phyloP scores from a whole-genome alignment of 2,797 vertebrate species.

The Brotula barbata region DNA sequence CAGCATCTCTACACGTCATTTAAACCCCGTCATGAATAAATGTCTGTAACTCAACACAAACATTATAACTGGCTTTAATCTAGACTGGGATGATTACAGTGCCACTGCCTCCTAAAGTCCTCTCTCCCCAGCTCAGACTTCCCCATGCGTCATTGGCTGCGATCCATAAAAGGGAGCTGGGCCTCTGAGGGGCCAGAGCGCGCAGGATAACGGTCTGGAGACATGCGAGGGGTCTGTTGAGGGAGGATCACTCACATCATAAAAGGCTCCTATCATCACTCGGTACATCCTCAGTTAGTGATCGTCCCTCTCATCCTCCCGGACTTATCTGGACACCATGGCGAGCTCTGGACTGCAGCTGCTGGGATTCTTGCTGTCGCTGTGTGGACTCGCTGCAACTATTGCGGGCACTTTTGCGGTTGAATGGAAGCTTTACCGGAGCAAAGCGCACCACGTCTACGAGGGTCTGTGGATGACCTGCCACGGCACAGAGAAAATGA shows the following conservation, averaged over 20 bases:
- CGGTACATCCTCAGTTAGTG: not conserved
- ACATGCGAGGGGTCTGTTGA: not conserved
- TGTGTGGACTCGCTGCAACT: constrained; percentile 79
- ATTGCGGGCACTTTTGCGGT: constrained; percentile 64
- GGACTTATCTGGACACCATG: constrained; percentile 68
- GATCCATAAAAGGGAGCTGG: constrained; percentile 49
- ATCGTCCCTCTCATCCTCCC: not conserved
- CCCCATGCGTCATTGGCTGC: constrained; percentile 39
- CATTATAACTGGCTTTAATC: no score
- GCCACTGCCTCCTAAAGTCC: not conserved
- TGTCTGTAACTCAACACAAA: no score
- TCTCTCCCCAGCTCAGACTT: constrained; percentile 14
- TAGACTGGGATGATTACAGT: no score
- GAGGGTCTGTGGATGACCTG: constrained; percentile 74
- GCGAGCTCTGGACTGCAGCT: constrained; percentile 87
- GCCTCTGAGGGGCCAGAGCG: not conserved
- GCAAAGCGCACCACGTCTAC: constrained; percentile 19
- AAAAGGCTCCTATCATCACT: not conserved
- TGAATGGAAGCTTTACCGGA: constrained; percentile 66
- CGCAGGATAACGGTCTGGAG: constrained; percentile 22
- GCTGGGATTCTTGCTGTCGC: constrained; percentile 83
- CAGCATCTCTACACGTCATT: no score
- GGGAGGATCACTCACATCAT: not conserved
- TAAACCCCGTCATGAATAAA: no score
- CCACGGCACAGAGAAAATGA: constrained; percentile 25